Base-by-base conservation (phyloP, 2,113 vertebrate genomes). In the Rynchops niger region DNA sequence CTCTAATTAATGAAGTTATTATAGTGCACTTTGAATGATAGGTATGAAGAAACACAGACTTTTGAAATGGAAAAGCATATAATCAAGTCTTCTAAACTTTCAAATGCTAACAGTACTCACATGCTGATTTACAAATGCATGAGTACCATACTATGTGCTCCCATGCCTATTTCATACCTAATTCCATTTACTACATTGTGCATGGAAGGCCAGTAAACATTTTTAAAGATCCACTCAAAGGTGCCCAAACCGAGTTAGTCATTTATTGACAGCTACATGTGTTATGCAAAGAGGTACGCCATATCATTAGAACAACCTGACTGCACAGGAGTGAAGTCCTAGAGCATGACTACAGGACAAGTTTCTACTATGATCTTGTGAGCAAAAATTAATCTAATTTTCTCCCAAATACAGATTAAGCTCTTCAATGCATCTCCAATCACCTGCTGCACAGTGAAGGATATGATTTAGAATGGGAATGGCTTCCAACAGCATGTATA, bases 171-270 rank as follows among this genome's bases (percentile, higher is more conserved):
- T 45, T 50, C 66, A 40, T 20, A 86, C 11, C 15, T 52, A 82
- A 58, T 72, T 92, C 30, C 32, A 83, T 43, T 29, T 27, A 58
- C 4, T 70, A 30, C 6, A 34, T 6, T 78, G 27, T 14, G 12
- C 12, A 45, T 22, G 22, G 22, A 84, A 84, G n/a, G 7, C 25
- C 18, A 73, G 38, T 23, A 69, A 81, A 40, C 9, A 25, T 73
- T 77, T 83, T 78, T n/a, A 72, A 77, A 63, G 49, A 55, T 69
- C 27, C 7, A 50, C 20, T 19, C 22, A 84, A 65, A 62, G 23
- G 27, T 58, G 42, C 4, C 3, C 5, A 7, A 78, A 73, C 2
- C 3, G 25, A 58, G 7, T 66, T 15, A 67, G 12, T n/a, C 0
- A 12, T 53, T 63, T 69, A n/a, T 26, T 73, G 49, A 59, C 17